phyloP scores from a whole-genome alignment of 2,113 vertebrate species.

The Sapajus apella region DNA sequence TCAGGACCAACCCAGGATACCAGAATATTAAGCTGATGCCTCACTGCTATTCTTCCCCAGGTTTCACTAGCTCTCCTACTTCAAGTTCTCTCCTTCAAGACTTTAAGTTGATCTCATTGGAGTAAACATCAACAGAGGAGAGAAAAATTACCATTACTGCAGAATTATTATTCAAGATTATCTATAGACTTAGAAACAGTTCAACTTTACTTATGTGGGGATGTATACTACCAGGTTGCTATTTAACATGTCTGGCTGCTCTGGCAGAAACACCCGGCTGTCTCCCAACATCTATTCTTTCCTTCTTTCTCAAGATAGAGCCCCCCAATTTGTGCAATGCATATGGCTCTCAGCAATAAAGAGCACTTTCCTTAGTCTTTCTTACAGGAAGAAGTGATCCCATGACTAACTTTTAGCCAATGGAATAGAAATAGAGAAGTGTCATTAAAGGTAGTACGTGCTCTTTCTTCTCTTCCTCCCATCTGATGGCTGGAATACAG shows the following conservation, averaged over 20 bases:
- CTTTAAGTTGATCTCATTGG: neutral
- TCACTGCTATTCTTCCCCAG: neutral
- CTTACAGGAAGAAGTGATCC: neutral
- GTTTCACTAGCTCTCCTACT: neutral
- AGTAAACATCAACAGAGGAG: neutral
- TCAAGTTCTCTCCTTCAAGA: too few species aligned
- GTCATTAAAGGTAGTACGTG: neutral
- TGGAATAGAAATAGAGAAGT: neutral
- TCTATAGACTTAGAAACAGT: neutral
- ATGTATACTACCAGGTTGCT: neutral
- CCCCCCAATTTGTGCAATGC: neutral
- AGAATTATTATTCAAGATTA: neutral
- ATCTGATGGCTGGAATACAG: neutral
- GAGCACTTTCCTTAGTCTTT: neutral
- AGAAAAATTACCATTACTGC: neutral
- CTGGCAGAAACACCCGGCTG: neutral
- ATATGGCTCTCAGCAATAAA: neutral
- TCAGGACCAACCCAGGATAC: neutral
- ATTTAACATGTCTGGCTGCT: neutral
- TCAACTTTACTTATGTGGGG: neutral
- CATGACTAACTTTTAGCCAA: neutral
- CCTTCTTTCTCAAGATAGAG: neutral
- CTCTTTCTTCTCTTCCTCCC: neutral
- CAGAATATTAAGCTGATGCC: neutral
- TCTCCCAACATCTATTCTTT: neutral